Conservation (phyloP, 2,888 invertebrate species). For the Eupeodes latifasciatus region DNA sequence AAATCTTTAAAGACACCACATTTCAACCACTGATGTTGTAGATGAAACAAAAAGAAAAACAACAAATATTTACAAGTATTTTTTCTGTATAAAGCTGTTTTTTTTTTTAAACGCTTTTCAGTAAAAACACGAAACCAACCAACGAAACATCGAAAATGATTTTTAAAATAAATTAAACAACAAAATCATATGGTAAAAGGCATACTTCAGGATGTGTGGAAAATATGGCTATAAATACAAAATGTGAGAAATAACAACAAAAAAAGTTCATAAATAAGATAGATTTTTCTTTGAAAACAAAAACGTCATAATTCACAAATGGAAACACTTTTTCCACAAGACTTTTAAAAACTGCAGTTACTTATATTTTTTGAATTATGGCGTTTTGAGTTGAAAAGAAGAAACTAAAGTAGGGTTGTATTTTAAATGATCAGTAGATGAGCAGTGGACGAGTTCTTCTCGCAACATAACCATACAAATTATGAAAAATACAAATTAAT, state of each 20-base stretch:
- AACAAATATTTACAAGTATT: slow-evolving; percentile 48
- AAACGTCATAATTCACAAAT: neutral
- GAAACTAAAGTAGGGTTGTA: neutral
- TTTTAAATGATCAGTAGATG: slow-evolving; percentile 21
- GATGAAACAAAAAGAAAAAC: slow-evolving; percentile 2
- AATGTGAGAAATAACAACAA: slow-evolving; percentile 1
- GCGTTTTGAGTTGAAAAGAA: neutral
- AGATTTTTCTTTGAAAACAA: neutral
- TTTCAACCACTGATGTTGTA: slow-evolving; percentile 34
- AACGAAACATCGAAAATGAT: slow-evolving; percentile 26
- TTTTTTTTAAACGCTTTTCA: slow-evolving; percentile 54
- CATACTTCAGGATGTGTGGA: slow-evolving; percentile 12
- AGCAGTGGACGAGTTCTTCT: slow-evolving; percentile 46
- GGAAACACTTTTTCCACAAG: no score
- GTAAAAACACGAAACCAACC: slow-evolving; percentile 51
- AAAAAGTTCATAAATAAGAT: neutral
- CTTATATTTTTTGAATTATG: neutral
- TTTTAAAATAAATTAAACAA: slow-evolving; percentile 1
- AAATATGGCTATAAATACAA: slow-evolving; percentile 19
- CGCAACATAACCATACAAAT: slow-evolving; percentile 51
- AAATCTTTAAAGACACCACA: slow-evolving; percentile 54
- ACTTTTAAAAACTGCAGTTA: neutral
- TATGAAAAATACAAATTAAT: slow-evolving; percentile 12
- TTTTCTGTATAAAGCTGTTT: slow-evolving; percentile 56
- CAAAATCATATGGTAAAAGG: neutral